Percentiles rank a stretch among this genome's conserved stretches.
These are phyloP conservation scores for Lichenostomus cassidix DNA, from an alignment of 2,113 vertebrate genomes.

Conservation along the genomic window DNA sequence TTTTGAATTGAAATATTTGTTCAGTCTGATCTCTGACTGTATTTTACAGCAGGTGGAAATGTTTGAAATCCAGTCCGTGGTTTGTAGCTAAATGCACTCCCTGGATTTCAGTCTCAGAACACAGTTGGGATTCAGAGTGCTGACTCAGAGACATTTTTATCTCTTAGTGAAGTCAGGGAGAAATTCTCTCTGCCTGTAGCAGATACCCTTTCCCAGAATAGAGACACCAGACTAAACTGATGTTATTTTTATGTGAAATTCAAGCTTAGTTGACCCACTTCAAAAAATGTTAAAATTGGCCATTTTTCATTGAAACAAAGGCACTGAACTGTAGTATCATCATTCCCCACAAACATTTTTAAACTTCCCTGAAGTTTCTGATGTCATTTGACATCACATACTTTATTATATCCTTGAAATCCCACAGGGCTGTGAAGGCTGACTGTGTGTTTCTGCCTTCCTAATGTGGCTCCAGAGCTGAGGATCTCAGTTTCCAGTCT, in stretches of 20 bases:
- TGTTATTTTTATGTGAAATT: background rate
- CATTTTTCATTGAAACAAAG: background rate
- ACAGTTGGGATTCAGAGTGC: background rate
- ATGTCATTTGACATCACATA: background rate
- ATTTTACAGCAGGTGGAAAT: background rate
- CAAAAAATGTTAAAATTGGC: background rate
- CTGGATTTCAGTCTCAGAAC: background rate
- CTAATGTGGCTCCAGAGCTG: background rate
- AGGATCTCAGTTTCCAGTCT: background rate
- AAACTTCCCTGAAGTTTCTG: background rate
- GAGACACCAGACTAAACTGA: background rate
- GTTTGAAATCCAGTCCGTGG: background rate
- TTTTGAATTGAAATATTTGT: background rate
- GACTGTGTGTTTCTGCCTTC: background rate
- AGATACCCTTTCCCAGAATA: background rate
- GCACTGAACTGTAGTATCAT: background rate
- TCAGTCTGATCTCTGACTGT: background rate
- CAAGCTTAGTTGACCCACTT: background rate
- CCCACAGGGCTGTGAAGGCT: background rate
- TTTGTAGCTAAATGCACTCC: background rate
- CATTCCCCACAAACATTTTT: background rate
- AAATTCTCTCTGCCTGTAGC: background rate
- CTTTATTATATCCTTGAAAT: background rate
- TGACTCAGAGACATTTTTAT: background rate
- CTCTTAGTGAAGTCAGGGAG: background rate